Conservation (phyloP, 2,113 vertebrate species). For the Thalassarche chlororhynchos region DNA sequence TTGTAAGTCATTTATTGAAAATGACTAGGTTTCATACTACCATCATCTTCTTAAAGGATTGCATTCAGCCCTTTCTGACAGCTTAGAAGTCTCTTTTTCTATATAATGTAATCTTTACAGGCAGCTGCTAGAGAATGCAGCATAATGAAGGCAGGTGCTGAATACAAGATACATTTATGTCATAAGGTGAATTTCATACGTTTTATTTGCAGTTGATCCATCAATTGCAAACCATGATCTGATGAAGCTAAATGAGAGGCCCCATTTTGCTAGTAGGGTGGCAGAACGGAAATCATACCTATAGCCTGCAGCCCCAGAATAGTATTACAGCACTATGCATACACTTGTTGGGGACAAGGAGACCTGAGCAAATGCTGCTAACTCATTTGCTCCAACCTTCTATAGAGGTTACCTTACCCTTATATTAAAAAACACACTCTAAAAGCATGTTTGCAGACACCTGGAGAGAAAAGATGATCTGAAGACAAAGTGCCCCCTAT, state of each 20-base stretch:
- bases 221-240: neutral
- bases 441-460: neutral
- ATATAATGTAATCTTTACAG: neutral
- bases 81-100: neutral
- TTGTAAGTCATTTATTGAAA: constrained; percentile 4
- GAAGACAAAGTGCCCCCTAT: neutral
- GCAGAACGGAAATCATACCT: neutral
- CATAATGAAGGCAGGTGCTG: neutral
- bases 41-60: neutral
- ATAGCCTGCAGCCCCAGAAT: neutral
- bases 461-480: neutral
- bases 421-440: neutral
- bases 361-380: neutral
- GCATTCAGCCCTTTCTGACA: neutral
- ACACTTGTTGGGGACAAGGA: neutral
- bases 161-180: neutral
- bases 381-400: neutral
- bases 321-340: neutral
- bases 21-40: neutral
- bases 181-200: neutral
- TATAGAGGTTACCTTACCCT: neutral
- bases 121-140: neutral
- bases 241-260: neutral
- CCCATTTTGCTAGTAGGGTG: neutral
- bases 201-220: constrained; percentile 13